These are phyloP conservation scores for Melanotaenia boesemani DNA, from an alignment of 2,797 vertebrate species.

Conservation along the genomic window DNA sequence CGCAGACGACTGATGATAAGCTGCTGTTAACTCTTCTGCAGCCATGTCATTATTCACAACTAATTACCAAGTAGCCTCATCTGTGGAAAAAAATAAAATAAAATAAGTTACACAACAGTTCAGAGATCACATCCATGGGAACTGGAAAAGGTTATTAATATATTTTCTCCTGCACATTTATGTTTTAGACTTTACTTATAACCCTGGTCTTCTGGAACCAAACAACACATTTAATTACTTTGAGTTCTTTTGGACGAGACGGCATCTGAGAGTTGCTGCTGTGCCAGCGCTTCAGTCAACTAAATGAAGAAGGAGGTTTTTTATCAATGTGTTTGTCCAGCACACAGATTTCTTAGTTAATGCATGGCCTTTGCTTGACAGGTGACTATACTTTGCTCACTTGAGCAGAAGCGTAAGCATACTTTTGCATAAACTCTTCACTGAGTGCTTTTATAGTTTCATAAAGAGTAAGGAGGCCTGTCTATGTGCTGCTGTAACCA, in stretches of 20 bases:
- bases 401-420: not conserved
- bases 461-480: not conserved
- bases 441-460: conserved; percentile 7
- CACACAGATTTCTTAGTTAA: not conserved
- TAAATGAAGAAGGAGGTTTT: not conserved
- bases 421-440: not conserved
- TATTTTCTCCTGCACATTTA: conserved; percentile 1
- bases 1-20: conserved; percentile 21
- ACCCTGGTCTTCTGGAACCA: conserved; percentile 13
- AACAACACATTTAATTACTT: not conserved
- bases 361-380: not conserved
- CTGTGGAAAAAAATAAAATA: conserved; percentile 31
- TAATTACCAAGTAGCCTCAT: conserved; percentile 45
- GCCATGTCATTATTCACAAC: conserved; percentile 37
- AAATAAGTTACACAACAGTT: conserved; percentile 27
- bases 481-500: not conserved
- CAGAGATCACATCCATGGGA: conserved; percentile 43
- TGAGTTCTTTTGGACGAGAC: conserved; percentile 18
- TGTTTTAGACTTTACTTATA: not conserved
- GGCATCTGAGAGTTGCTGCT: not conserved
- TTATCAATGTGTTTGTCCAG: not conserved
- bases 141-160: conserved; percentile 9
- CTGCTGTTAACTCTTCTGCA: conserved; percentile 41
- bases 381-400: not conserved
- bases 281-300: not conserved